Conservation (phyloP, 2,888 invertebrate genomes). For the Brachylomia viminalis region DNA sequence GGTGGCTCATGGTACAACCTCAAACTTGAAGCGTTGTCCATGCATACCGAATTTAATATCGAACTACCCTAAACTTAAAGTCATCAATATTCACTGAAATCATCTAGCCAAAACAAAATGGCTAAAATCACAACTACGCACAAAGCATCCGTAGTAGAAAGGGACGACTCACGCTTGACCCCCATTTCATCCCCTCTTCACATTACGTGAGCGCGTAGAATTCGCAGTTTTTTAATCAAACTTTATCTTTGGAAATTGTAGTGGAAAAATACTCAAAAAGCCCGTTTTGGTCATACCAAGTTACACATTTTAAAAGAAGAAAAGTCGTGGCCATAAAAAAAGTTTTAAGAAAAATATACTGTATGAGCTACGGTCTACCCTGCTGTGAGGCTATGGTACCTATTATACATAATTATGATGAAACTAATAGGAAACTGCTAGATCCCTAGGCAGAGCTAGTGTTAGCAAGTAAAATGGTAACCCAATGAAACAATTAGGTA, state of each 20-base stretch:
- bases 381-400: background rate
- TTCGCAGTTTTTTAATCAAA: slow-evolving; percentile 48
- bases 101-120: slow-evolving; percentile 44
- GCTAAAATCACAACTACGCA: slow-evolving; percentile 40
- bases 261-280: slow-evolving; percentile 7
- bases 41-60: slow-evolving; percentile 13
- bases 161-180: slow-evolving; percentile 54
- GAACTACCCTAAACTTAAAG: slow-evolving; percentile 30
- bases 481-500: slow-evolving; percentile 51
- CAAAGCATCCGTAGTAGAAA: slow-evolving; percentile 23
- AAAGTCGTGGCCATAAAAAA: background rate
- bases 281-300: background rate
- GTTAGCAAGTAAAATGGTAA: slow-evolving; percentile 33
- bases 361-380: background rate
- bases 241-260: slow-evolving; percentile 30
- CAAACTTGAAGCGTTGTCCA: slow-evolving; percentile 1
- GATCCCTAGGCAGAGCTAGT: background rate
- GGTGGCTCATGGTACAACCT: background rate
- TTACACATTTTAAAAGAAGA: background rate
- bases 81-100: slow-evolving; percentile 45
- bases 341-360: background rate
- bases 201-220: slow-evolving; percentile 53
- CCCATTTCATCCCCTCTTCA: slow-evolving; percentile 42
- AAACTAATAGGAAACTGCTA: background rate
- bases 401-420: background rate